Evolutionary conservation across 2,888 invertebrate species (phyloP), one percentile per base, ranked within the genome.

Genomic region (Heliconius charithonia): DNA sequence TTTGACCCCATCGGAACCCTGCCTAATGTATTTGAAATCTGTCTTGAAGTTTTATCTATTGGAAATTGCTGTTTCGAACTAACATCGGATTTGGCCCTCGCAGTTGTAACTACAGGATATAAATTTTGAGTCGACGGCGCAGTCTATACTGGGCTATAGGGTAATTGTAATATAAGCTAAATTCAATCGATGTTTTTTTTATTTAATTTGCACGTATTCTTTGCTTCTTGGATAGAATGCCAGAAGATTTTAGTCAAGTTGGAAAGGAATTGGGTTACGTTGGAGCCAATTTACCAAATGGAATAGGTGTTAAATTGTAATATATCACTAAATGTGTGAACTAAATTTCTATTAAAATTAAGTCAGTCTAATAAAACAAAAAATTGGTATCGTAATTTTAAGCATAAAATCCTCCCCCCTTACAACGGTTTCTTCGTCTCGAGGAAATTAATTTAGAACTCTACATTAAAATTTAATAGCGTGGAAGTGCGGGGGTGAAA

Each of bases 391-490:
- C 19, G 16, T 72, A 59, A 72, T 72, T 59, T 72, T 16, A 32
- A 59, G 9, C 56, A 72, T 72, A 25, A 72, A 32, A 59, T 37
- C 71, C 29, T 3, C 63, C 37, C 85, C 85, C 85, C 89, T 92
- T 93, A 93, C 92, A 93, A 91, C 92, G 91, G 93, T 92, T 93
- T 93, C 93, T 91, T 93, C 92, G 93, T 94, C 93, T 92, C 92
- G 93, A 94, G 94, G 94, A 95, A 95, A 95, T 95, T 63, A 74
- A 63, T 74, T 74, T 63, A 74, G 41, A n/a, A 32, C 72, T 95
- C 19, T 95, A 95, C 95, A 95, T 95, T 95, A 95, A 95, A 95
- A 95, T 95, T 95, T 95, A 95, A 95, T 95, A 95, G 95, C 94
- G 94, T 93, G 95, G 95, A 95, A 95, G 95, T 94, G 94, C 93